A percentile compares a stretch with the other conserved stretches of the same genome.
Evolutionary conservation across 2,888 invertebrate species (phyloP).

Genomic region (Thelaira solivaga): DNA sequence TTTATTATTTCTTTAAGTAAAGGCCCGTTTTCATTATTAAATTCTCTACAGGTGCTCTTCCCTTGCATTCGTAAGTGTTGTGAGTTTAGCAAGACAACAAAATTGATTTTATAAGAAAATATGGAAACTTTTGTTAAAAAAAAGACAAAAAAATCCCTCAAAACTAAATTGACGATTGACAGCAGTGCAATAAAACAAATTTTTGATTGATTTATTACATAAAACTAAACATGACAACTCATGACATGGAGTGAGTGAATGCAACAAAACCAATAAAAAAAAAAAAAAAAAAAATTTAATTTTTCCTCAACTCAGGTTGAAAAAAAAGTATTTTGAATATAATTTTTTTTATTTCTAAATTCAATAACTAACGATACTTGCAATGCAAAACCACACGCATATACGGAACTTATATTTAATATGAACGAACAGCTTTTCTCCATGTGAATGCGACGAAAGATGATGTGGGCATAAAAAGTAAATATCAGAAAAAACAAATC

Average conservation of each 20-base stretch:
- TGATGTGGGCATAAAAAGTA: constrained; percentile 54
- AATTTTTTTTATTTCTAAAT: constrained; percentile 21
- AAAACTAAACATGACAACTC: constrained; percentile 46
- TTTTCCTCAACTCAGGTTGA: constrained; percentile 44
- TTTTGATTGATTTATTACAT: constrained; percentile 51
- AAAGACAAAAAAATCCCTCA: neutral
- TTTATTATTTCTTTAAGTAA: too few relatives aligned
- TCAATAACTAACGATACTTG: constrained; percentile 24
- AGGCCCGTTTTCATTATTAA: neutral
- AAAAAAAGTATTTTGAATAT: constrained; percentile 17
- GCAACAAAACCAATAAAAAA: neutral
- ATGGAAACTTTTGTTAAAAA: constrained; percentile 2
- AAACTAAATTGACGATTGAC: constrained; percentile 38
- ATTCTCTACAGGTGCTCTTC: constrained; percentile 19
- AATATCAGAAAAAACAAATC: constrained; percentile 42
- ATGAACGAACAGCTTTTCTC: constrained; percentile 26
- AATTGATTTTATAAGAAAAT: constrained; percentile 21
- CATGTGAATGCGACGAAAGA: constrained; percentile 23
- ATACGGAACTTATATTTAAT: constrained; percentile 56
- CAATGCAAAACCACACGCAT: constrained; percentile 55
- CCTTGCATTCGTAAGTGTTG: constrained; percentile 1
- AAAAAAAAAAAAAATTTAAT: neutral
- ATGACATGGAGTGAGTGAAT: constrained; percentile 29
- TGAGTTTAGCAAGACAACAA: constrained; percentile 7
- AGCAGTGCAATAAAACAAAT: constrained; percentile 34